These are phyloP conservation scores for Venturia canescens DNA, from an alignment of 1,140 invertebrate genomes.

Conservation along the genomic window DNA sequence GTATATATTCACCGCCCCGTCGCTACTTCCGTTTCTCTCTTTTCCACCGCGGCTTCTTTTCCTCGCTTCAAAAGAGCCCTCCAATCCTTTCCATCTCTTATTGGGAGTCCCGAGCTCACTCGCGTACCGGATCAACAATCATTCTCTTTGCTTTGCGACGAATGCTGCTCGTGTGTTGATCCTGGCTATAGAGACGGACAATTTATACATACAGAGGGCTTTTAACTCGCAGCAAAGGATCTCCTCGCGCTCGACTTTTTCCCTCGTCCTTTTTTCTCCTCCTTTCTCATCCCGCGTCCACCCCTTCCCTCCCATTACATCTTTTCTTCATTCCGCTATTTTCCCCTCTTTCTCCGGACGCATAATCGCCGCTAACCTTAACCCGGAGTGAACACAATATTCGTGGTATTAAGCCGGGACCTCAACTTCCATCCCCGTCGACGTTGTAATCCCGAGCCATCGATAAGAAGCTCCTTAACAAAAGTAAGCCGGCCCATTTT, in stretches of 20 bases:
- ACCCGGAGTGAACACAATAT: not conserved
- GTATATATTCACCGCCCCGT: no score
- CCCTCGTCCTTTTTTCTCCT: constrained; percentile 19
- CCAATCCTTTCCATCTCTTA: no score
- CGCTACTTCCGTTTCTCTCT: no score
- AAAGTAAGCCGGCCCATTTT: not conserved
- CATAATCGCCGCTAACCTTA: not conserved
- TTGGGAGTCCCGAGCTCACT: no score
- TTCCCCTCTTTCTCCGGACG: not conserved
- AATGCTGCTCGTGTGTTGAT: not conserved
- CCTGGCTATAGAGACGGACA: not conserved
- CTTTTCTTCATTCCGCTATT: not conserved
- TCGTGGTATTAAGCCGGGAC: not conserved
- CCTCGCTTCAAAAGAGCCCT: no score
- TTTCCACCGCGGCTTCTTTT: no score
- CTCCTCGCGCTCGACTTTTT: constrained; percentile 41
- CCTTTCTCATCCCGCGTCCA: not conserved
- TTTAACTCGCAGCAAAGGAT: constrained; percentile 19
- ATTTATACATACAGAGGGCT: not conserved
- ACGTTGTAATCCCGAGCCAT: not conserved
- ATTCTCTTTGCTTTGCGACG: not conserved
- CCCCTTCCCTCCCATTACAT: not conserved
- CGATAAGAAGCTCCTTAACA: not conserved
- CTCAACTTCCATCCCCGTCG: not conserved
- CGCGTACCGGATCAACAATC: no score